These are phyloP conservation scores for Xerus inauris DNA, from an alignment of 2,113 vertebrate genomes.

Conservation along the genomic window DNA sequence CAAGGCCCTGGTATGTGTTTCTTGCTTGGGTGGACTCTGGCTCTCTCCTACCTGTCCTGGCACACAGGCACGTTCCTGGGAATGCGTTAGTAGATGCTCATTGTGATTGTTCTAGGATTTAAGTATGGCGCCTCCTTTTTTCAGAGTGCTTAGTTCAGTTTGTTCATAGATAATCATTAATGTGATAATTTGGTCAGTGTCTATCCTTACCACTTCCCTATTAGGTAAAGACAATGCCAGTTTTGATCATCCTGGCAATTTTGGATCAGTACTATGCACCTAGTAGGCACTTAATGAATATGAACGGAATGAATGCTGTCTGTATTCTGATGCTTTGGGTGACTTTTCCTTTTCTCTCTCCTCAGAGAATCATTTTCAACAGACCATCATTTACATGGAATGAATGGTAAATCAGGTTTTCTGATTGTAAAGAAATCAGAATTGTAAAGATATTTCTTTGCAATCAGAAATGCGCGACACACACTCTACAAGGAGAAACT, in stretches of 20 bases:
- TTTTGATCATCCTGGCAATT: neutral
- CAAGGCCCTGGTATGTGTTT: neutral
- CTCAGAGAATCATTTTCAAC: neutral
- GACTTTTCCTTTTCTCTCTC: neutral
- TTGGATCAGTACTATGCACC: neutral
- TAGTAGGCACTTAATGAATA: neutral
- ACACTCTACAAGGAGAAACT: neutral
- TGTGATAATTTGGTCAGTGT: neutral
- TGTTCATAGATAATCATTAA: neutral
- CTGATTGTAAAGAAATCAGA: neutral
- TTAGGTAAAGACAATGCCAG: neutral
- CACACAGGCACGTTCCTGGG: neutral
- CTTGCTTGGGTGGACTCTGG: neutral
- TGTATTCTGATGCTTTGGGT: neutral
- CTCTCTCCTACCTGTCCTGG: neutral
- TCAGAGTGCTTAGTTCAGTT: neutral
- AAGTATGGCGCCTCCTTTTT: neutral
- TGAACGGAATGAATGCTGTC: neutral
- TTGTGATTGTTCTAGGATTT: neutral
- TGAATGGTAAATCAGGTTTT: conserved; percentile 5
- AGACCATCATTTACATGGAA: neutral
- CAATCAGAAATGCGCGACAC: neutral
- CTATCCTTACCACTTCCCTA: neutral
- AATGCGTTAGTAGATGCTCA: neutral
- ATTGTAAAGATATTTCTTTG: too few relatives aligned